These are phyloP conservation scores for Gambelia wislizenii DNA, from an alignment of 2,797 vertebrate genomes.

Conservation along the genomic window DNA sequence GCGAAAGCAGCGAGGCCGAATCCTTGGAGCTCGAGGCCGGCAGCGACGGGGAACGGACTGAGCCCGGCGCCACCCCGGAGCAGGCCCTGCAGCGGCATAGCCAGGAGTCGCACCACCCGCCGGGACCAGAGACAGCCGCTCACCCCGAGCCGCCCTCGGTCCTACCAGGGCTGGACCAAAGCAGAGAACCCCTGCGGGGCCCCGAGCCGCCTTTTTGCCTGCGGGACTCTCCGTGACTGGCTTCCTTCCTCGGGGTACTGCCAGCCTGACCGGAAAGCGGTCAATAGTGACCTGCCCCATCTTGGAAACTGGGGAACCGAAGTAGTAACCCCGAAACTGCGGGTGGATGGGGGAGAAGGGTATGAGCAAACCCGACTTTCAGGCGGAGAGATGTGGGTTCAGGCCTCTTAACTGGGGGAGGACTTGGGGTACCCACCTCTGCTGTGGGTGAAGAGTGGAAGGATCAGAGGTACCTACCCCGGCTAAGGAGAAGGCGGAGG, in stretches of 20 bases:
- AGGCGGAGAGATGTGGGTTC: neutral
- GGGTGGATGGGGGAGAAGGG: neutral
- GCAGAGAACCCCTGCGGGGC: slow-evolving; percentile 2
- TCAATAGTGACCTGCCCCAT: no score
- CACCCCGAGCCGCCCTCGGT: slow-evolving; percentile 31
- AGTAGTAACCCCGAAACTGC: neutral
- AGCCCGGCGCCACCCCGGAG: slow-evolving; percentile 82
- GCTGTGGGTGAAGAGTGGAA: neutral
- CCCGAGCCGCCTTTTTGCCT: slow-evolving; percentile 1
- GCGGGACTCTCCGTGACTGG: slow-evolving; percentile 30
- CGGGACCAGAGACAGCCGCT: slow-evolving; percentile 15
- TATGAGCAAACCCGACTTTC: neutral
- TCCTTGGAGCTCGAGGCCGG: slow-evolving; percentile 85
- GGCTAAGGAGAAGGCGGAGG: neutral
- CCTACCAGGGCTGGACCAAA: slow-evolving; percentile 5
- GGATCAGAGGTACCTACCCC: neutral
- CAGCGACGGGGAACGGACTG: slow-evolving; percentile 86
- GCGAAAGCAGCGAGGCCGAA: slow-evolving; percentile 91
- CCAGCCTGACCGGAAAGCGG: neutral
- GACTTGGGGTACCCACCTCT: neutral
- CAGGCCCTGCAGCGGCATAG: slow-evolving; percentile 79
- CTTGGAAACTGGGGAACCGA: neutral
- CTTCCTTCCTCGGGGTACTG: neutral
- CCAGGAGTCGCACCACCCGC: slow-evolving; percentile 37
- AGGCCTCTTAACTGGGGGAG: neutral